Conservation (phyloP, 2,797 vertebrate species). For the Enteromius treurensis region DNA sequence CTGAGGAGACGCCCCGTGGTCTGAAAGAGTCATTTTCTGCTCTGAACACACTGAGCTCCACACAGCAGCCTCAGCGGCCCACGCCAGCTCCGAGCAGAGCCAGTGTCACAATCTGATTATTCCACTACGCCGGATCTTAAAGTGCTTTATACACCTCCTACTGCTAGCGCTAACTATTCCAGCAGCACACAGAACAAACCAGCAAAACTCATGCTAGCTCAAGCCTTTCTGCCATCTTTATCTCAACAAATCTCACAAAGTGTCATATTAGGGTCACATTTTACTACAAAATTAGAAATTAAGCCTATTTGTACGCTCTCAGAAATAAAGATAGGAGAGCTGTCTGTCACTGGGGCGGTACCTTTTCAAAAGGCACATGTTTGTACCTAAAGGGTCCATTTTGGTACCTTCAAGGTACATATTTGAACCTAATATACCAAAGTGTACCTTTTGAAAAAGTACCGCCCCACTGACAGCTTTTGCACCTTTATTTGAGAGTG, state of each 20-base stretch:
- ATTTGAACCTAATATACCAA: no score
- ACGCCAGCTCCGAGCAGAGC: not conserved
- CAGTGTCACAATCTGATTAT: not conserved
- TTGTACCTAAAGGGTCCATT: not conserved
- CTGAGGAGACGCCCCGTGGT: conserved; percentile 34
- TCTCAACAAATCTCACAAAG: not conserved
- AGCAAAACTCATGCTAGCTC: conserved; percentile 1
- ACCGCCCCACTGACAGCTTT: no score
- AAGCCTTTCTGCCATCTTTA: not conserved
- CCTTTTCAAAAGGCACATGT: no score
- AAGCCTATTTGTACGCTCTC: not conserved
- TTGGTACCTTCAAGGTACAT: no score
- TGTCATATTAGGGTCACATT: not conserved
- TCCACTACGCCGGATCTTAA: conserved; percentile 19
- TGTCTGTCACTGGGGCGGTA: no score
- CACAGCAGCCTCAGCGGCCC: not conserved
- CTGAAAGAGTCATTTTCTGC: conserved; percentile 22
- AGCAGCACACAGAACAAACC: not conserved
- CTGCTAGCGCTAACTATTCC: not conserved
- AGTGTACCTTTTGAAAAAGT: no score
- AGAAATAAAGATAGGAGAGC: no score
- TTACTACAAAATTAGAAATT: not conserved
- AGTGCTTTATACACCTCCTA: conserved; percentile 1
- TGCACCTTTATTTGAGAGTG: no score
- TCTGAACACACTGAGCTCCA: conserved; percentile 2